phyloP scores from a whole-genome alignment of 2,113 vertebrate genomes.

The Eubucco bourcierii region DNA sequence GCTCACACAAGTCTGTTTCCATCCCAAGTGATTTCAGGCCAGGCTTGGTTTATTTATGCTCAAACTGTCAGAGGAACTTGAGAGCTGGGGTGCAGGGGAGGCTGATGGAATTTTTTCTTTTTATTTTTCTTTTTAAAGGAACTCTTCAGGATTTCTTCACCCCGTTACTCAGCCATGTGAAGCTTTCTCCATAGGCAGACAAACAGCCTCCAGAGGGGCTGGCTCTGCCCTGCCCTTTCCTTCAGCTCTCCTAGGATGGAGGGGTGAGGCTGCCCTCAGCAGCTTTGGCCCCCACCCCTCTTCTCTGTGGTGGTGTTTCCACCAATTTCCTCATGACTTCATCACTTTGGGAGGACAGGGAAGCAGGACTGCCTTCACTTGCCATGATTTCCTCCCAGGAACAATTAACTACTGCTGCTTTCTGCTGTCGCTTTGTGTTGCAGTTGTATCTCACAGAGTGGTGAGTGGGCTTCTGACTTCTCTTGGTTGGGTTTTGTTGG shows the following conservation, averaged over 20 bases:
- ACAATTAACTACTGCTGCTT: not conserved
- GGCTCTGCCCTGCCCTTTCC: constrained; percentile 8
- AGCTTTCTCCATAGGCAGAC: not conserved
- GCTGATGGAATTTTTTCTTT: not conserved
- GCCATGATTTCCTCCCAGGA: not conserved
- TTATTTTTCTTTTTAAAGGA: not conserved
- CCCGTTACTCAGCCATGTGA: not conserved
- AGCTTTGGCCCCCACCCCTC: not conserved
- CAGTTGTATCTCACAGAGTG: not conserved
- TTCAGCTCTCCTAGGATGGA: not conserved
- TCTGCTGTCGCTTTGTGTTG: not conserved
- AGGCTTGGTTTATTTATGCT: not conserved
- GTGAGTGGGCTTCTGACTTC: not conserved
- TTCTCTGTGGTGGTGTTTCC: not conserved
- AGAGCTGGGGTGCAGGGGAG: not conserved
- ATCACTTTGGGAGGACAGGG: not conserved
- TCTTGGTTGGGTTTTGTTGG: not conserved
- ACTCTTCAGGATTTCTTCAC: not conserved
- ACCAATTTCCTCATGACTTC: not conserved
- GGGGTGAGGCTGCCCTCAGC: not conserved
- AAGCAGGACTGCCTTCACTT: fast-evolving
- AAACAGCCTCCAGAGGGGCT: fast-evolving
- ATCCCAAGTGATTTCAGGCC: not conserved
- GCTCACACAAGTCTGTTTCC: not conserved
- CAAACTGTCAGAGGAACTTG: not conserved